Conservation (phyloP, 2,113 vertebrate genomes). For the Mesoclemmys tuberculata region DNA sequence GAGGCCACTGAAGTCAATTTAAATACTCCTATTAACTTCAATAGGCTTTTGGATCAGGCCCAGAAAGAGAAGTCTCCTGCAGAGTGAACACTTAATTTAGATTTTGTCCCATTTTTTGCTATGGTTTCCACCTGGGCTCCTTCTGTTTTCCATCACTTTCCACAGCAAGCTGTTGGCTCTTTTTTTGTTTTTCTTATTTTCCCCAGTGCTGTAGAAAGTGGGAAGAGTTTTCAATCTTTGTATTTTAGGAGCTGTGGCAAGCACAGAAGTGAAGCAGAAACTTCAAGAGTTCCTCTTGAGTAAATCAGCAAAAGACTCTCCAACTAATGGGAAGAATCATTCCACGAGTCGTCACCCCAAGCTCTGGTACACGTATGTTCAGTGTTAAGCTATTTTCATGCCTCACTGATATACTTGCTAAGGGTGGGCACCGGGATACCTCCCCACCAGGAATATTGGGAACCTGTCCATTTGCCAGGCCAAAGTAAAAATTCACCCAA, state of each 20-base stretch:
- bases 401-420: background rate
- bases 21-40: slow-evolving; percentile 48
- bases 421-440: background rate
- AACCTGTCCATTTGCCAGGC: background rate
- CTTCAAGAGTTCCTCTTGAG: slow-evolving; percentile 99
- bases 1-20: background rate
- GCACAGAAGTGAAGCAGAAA: slow-evolving; percentile 98
- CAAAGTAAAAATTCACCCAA: background rate
- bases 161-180: background rate
- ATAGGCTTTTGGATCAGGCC: slow-evolving; percentile 4
- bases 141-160: background rate
- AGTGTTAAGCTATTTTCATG: slow-evolving; percentile 49
- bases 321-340: slow-evolving; percentile 86
- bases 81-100: slow-evolving; percentile 3
- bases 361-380: slow-evolving; percentile 96
- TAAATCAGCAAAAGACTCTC: slow-evolving; percentile 94
- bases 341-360: slow-evolving; percentile 91
- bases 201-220: background rate
- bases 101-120: slow-evolving; percentile 37
- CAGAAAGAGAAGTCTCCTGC: background rate
- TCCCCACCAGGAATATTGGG: background rate
- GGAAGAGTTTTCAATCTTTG: background rate
- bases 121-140: slow-evolving; percentile 14
- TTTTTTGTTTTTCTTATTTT: background rate
- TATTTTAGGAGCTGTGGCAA: slow-evolving; percentile 94